A percentile compares a stretch with the other conserved stretches of the same genome.
These are phyloP conservation scores for Ceratosolen solmsi DNA, from an alignment of 1,140 invertebrate species.

Conservation along the genomic window DNA sequence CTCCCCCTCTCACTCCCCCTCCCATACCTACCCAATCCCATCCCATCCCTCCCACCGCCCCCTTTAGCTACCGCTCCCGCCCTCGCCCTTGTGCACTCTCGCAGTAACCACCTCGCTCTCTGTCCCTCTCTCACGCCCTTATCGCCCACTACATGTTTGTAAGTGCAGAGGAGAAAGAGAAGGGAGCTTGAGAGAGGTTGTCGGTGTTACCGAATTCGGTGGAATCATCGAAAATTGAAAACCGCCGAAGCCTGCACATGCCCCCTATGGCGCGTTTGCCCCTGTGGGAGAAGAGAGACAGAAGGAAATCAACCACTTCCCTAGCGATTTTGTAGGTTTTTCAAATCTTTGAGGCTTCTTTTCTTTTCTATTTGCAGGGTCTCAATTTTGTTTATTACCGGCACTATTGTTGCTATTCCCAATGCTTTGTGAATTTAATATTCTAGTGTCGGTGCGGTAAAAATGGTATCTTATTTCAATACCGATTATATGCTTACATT, in stretches of 20 bases:
- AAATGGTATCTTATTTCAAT: neutral
- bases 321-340: constrained; percentile 28
- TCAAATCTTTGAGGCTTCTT: neutral
- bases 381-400: neutral
- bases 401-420: neutral
- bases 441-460: neutral
- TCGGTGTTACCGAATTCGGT: constrained; percentile 64
- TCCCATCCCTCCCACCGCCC: constrained; percentile 19
- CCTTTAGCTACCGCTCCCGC: constrained; percentile 32
- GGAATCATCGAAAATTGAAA: constrained; percentile 74
- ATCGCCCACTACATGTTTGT: too few species aligned
- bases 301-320: constrained; percentile 32
- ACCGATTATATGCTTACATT: neutral
- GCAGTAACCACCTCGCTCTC: too few species aligned
- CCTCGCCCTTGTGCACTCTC: neutral
- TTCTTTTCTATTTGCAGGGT: neutral
- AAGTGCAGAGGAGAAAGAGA: too few species aligned
- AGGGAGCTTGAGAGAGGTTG: constrained; percentile 12
- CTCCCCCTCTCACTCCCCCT: constrained; percentile 19
- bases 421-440: neutral
- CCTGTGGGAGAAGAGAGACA: constrained; percentile 9
- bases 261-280: constrained; percentile 14
- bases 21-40: constrained; percentile 38
- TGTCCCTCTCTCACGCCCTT: too few species aligned
- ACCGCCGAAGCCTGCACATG: constrained; percentile 60